phyloP scores from a whole-genome alignment of 2,888 invertebrate genomes.

The Baccha elongata region DNA sequence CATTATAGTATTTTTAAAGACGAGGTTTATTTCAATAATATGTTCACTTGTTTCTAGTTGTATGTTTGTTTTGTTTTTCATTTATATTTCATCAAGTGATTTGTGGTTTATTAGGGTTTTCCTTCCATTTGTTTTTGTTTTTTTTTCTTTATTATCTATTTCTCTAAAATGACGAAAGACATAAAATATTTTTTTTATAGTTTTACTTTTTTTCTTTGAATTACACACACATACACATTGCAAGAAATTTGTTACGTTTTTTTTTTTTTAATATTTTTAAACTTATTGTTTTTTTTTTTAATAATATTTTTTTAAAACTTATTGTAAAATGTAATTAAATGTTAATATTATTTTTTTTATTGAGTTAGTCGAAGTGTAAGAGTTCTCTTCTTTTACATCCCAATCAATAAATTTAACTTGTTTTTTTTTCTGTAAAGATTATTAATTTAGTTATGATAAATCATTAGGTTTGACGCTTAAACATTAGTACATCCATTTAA shows the following conservation, averaged over 20 bases:
- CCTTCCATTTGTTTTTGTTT: constrained; percentile 49
- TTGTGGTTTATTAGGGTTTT: constrained; percentile 64
- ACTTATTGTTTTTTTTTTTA: constrained; percentile 55
- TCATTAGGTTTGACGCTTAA: constrained; percentile 70
- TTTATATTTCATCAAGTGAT: constrained; percentile 55
- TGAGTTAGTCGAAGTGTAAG: constrained; percentile 67
- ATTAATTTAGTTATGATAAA: constrained; percentile 59
- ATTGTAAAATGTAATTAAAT: constrained; percentile 70
- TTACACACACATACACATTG: constrained; percentile 74
- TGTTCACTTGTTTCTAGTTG: constrained; percentile 59
- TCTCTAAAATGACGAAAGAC: constrained; percentile 73
- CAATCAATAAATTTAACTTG: constrained; percentile 50
- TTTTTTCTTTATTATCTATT: constrained; percentile 57
- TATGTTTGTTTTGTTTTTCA: constrained; percentile 34
- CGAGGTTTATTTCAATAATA: constrained; percentile 73
- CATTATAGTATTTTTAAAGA: constrained; percentile 59
- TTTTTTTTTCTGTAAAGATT: constrained; percentile 40
- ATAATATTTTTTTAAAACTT: constrained; percentile 51
- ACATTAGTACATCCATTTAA: constrained; percentile 71
- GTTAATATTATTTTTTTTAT: constrained; percentile 50
- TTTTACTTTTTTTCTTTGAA: constrained; percentile 60
- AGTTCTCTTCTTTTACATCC: constrained; percentile 44
- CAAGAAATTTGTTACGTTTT: constrained; percentile 70
- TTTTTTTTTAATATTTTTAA: constrained; percentile 42
- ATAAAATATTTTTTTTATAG: constrained; percentile 63